A percentile compares a stretch with the other conserved stretches of the same genome.
Evolutionary conservation across 2,797 vertebrate species (phyloP).

Genomic region (Onychomys torridus): DNA sequence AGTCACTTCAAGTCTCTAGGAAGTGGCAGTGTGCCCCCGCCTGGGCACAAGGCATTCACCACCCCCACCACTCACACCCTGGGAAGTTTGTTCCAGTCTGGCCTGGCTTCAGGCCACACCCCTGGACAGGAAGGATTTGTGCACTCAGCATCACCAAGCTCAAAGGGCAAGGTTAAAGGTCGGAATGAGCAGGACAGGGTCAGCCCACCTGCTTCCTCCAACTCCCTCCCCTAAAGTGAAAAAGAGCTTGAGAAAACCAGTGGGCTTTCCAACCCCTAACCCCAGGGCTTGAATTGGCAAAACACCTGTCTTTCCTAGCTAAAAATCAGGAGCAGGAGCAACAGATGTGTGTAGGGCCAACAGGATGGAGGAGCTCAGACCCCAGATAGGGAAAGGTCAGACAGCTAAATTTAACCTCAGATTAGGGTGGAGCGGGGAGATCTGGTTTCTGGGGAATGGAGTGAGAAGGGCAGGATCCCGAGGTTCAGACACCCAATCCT

Average conservation of each 20-base stretch:
- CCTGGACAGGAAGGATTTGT: not conserved
- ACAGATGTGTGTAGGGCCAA: not conserved
- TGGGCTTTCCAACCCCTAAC: not conserved
- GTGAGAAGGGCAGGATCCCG: slow-evolving; percentile 76
- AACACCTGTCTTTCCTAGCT: not conserved
- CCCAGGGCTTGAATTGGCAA: not conserved
- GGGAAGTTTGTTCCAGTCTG: not conserved
- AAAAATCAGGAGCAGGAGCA: not conserved
- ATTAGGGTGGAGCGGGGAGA: slow-evolving; percentile 54
- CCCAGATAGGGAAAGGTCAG: slow-evolving; percentile 85
- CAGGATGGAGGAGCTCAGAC: not conserved
- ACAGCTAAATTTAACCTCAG: slow-evolving; percentile 87
- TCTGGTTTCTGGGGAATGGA: slow-evolving; percentile 84
- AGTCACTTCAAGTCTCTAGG: not conserved
- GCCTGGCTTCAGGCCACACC: not conserved
- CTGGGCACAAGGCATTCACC: not conserved
- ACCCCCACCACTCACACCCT: not conserved
- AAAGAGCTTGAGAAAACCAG: rapidly evolving
- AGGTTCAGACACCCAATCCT: slow-evolving; percentile 80
- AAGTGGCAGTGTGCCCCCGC: not conserved
- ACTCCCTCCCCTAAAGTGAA: not conserved
- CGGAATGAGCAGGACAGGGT: slow-evolving; percentile 56
- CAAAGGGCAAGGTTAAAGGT: slow-evolving; percentile 82
- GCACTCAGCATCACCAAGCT: slow-evolving; percentile 8
- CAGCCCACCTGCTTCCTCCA: not conserved